A percentile compares a stretch with the other conserved stretches of the same genome.
These are phyloP conservation scores for Aurelia sp. DNA, from an alignment of 30 jellyfish, hydroid and myxozoan genomes.

Conservation along the genomic window DNA sequence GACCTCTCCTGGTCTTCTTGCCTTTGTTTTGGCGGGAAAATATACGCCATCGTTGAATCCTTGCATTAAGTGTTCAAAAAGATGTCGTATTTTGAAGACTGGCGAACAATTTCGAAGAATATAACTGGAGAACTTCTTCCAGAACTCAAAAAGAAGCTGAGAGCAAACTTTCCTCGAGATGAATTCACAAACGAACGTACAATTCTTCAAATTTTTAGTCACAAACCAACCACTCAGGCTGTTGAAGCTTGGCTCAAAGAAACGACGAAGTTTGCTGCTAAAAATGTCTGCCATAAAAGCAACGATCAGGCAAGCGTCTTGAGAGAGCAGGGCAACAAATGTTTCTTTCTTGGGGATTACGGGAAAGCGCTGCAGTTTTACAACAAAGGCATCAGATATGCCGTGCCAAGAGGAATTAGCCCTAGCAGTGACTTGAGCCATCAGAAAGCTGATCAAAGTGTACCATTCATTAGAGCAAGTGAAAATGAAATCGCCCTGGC, in stretches of 20 bases:
- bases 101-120: too few species aligned
- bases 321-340: conserved; percentile 66
- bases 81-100: too few species aligned
- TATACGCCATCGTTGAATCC: too few species aligned
- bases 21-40: too few species aligned
- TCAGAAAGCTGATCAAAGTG: too few species aligned
- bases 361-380: conserved; percentile 73
- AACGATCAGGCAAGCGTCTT: conserved; percentile 22
- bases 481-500: conserved; percentile 50
- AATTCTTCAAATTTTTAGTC: not conserved
- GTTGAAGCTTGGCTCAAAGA: conserved; percentile 4
- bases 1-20: too few species aligned
- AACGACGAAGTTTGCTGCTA: not conserved
- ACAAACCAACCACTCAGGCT: not conserved
- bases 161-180: too few species aligned
- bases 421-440: not conserved
- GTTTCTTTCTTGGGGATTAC: conserved; percentile 43
- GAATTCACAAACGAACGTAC: too few species aligned
- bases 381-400: conserved; percentile 61
- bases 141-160: too few species aligned
- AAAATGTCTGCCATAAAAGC: conserved; percentile 22
- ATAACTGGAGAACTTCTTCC: too few species aligned
- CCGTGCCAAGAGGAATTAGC: conserved; percentile 7
- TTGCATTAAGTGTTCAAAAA: too few species aligned
- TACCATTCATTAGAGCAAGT: too few species aligned